Base-by-base conservation (phyloP, 2,797 vertebrate genomes). In the Poeciliopsis infans region DNA sequence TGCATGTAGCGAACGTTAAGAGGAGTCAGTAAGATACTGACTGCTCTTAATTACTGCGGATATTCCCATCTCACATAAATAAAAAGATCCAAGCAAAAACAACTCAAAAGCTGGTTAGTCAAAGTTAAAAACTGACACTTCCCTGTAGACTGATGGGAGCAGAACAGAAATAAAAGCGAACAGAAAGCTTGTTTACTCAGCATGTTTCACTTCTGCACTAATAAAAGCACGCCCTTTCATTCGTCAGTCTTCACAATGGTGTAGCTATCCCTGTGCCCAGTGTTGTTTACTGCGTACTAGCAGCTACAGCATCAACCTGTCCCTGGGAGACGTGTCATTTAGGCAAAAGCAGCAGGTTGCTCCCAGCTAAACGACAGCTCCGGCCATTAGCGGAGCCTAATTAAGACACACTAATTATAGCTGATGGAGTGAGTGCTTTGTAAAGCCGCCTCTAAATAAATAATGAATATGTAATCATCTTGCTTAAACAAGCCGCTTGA, bases 401-500 rank as follows among this genome's bases (percentile, higher is more conserved):
- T 96, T 94, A 96, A 93, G 94, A 90, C 85, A 83, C 89, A 43
- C 90, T 96, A 96, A 97, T 95, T 96, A 96, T 72, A 81, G 85
- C 87, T 90, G 94, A 96, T 92, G 89, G 95, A 96, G 91, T 91
- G 91, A 85, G 85, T 85, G 76, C 87, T 94, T 83, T 88, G 86
- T 85, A 85, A 80, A 92, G 88, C 76, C 77, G 59, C 76, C 72
- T 74, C 90, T 94, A 93, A 94, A 85, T 87, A 90, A 91, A 93
- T 92, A 94, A 95, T 92, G 89, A 94, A 94, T 91, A 92, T 90
- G 91, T 90, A 93, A 94, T 93, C 91, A 89, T 87, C 86, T 81
- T 82, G 82, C 88, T 95, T 94, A 93, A 94, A 94, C 89, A 93
- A 91, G 91, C 91, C 86, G 86, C 90, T 93, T 88, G 89, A 88